These are phyloP conservation scores for Rhinopomastus cyanomelas DNA, from an alignment of 2,113 vertebrate genomes.

Conservation along the genomic window DNA sequence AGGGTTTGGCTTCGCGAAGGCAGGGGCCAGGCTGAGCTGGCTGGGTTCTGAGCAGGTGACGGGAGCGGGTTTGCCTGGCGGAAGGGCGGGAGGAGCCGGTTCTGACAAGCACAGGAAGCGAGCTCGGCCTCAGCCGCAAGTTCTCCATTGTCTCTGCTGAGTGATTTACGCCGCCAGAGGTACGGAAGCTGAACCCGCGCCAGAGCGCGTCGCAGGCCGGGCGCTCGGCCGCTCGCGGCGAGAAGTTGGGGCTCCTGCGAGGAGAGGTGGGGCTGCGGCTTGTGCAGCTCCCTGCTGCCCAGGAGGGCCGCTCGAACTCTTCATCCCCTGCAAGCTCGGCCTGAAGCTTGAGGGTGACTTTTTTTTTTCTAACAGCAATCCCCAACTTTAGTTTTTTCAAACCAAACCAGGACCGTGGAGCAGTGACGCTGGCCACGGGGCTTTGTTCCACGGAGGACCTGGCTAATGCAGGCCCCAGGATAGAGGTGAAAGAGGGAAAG, in stretches of 20 bases:
- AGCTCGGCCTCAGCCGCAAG: slow-evolving; percentile 54
- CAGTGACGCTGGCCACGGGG: neutral
- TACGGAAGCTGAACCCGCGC: too few species aligned
- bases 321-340: neutral
- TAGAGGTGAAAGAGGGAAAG: neutral
- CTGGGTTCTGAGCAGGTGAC: too few species aligned
- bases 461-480: neutral
- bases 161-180: neutral
- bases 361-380: neutral
- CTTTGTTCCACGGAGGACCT: neutral
- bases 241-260: too few species aligned
- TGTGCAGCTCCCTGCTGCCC: too few species aligned
- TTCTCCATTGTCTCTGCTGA: slow-evolving; percentile 49
- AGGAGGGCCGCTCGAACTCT: too few species aligned
- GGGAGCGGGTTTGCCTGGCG: neutral
- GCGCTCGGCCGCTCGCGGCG: too few species aligned
- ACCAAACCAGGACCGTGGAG: neutral
- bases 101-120: slow-evolving; percentile 60
- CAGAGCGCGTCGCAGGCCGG: too few species aligned
- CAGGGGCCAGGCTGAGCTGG: too few species aligned
- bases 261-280: too few species aligned
- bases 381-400: neutral
- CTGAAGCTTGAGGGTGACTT: neutral
- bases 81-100: slow-evolving; percentile 15
- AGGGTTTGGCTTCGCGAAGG: neutral